A percentile compares a stretch with the other conserved stretches of the same genome.
Conservation (phyloP, 2,113 vertebrate genomes). For the Nycticebus coucang region DNA sequence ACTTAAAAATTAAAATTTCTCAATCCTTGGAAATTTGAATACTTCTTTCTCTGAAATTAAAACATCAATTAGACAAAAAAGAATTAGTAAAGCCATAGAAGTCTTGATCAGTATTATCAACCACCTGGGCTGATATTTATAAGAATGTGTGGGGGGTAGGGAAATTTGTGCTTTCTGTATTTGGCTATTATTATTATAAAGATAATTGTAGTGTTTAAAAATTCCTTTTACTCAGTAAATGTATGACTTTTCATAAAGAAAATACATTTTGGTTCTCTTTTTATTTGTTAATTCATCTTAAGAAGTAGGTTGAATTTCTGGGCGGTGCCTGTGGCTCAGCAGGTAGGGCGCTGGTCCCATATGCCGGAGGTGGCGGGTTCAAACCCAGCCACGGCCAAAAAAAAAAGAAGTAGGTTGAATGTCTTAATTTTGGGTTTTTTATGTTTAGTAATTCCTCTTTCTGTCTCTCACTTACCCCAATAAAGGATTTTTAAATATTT, state of each 20-base stretch:
- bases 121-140: neutral
- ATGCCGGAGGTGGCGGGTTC: too few relatives aligned
- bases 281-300: neutral
- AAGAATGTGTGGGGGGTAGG: neutral
- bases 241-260: neutral
- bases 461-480: neutral
- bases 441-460: neutral
- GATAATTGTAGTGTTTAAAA: neutral
- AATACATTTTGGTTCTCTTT: neutral
- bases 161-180: neutral
- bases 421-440: neutral
- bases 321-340: too few relatives aligned
- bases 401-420: neutral
- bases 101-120: neutral
- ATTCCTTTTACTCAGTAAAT: neutral
- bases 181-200: neutral
- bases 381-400: too few relatives aligned
- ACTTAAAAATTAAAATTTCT: neutral
- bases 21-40: neutral
- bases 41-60: neutral
- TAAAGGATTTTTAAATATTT: neutral
- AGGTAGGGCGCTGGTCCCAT: too few relatives aligned
- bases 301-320: slow-evolving; percentile 1
- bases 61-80: neutral
- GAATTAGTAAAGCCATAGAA: neutral